Evolutionary conservation across 2,113 vertebrate genomes (phyloP), one percentile per base, ranked within the genome.

Genomic region (Cephalopholis sonnerati): DNA sequence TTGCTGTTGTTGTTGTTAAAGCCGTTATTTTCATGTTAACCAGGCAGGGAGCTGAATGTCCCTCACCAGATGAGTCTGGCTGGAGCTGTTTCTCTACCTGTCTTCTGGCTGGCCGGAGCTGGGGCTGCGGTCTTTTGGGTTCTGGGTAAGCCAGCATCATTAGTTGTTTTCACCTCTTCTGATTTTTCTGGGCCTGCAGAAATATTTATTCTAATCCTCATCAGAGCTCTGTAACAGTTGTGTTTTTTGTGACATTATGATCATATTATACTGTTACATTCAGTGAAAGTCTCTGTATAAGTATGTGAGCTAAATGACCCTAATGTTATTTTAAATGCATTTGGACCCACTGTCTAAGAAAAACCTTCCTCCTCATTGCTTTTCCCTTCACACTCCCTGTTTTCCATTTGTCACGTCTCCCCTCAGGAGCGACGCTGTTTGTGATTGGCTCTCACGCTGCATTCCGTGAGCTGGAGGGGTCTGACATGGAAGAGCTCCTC

Each of bases 101-200:
- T 98, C 58, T 98, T 98, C 95, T 98, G 97, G 97, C 90, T 98
- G 81, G 97, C 97, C 0, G 97, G 97, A 2, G 97, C 97, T 0
- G 97, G 97, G 36, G 91, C 97, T 0, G 97, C 97, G 0, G 97
- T 98, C 69, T 98, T 98, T 93, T 98, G 97, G 97, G 94, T 98
- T 69, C 91, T 98, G 25, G 97, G 97, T 98, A 83, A 96, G 96
- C 84, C 48, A n/a, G 51, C 36, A 15, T 18, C 17, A 66, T 39
- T 22, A 18, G 13, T 18, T 76, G 1, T 16, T 59, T 22, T 69
- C 59, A 2, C 4, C 64, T 9, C 4, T 5, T 50, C 53, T 71
- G 29, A 58, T 68, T 29, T n/a, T 55, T 63, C 18, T 46, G 24
- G 13, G 4, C 16, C 29, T 71, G 44, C n/a, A 64, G 48, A 2